Base-by-base conservation (phyloP, 2,113 vertebrate genomes). In the Tretioscincus oriximinensis region DNA sequence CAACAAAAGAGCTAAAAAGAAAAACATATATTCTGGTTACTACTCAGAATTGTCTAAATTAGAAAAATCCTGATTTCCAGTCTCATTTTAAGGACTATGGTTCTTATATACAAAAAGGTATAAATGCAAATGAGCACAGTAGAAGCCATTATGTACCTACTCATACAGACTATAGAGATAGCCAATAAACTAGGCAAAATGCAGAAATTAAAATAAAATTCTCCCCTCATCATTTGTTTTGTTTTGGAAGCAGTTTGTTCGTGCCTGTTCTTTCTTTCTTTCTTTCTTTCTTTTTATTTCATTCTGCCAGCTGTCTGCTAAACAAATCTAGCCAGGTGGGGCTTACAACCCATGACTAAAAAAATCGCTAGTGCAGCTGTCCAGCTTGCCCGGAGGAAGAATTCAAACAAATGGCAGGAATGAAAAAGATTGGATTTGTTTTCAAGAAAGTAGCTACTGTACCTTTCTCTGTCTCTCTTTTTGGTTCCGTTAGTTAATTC, bases 241-340 rank as follows among this genome's bases (percentile, higher is more conserved):
- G 92, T 93, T 90, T 94, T 93, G 92, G 93, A 92, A 93, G 95
- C 95, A 94, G 93, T 92, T 81, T 91, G 90, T 82, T 31, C 51
- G 76, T 95, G 91, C 88, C 92, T 92, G 88, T 94, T 95, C 92
- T 28, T 60, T 49, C n/a, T 69, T 24, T 16, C 16, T 20, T 2
- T 24, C 88, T 89, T 90, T 87, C 93, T 94, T 92, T 93, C n/a
- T n/a, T 95, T 94, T 95, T 95, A 95, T 96, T 96, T 95, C 95
- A 94, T 95, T 95, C 93, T 95, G 94, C 95, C 95, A 96, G 95
- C 95, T 96, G 95, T 96, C 95, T 95, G 94, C 95, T 96, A 95
- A 96, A 95, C 94, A 96, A 95, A 96, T 95, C 95, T 95, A 94
- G 95, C 95, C 95, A 96, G 95, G 95, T 96, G 95, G 95, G 95